These are phyloP conservation scores for Gobio occitaniae DNA, from an alignment of 2,797 vertebrate species.

Conservation along the genomic window DNA sequence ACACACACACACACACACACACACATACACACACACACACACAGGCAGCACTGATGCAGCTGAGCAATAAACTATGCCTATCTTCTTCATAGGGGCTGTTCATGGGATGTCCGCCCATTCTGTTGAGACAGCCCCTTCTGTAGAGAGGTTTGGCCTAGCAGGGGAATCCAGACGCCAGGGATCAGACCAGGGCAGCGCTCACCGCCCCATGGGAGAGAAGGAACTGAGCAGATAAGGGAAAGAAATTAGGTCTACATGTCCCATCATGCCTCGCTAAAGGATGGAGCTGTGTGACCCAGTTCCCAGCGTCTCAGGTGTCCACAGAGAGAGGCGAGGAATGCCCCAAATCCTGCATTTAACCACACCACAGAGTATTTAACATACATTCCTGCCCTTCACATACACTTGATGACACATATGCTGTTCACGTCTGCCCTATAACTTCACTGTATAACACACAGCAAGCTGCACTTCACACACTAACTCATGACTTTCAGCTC, in stretches of 20 bases:
- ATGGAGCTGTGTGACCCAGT: conserved; percentile 41
- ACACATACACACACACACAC: not conserved
- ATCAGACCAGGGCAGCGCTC: conserved; percentile 21
- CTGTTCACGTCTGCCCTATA: not conserved
- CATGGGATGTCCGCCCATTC: not conserved
- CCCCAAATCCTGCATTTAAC: conserved; percentile 55
- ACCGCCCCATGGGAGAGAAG: conserved; percentile 18
- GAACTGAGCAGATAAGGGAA: conserved; percentile 35
- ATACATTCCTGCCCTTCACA: conserved; percentile 49
- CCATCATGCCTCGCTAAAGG: conserved; percentile 43
- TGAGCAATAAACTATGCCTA: not conserved
- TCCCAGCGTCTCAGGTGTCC: conserved; percentile 45
- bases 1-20: not conserved
- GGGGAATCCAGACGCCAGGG: conserved; percentile 28
- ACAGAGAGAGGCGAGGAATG: conserved; percentile 38
- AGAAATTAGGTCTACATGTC: conserved; percentile 52
- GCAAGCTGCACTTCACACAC: not conserved
- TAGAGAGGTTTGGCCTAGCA: conserved; percentile 2
- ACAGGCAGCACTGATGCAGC: conserved; percentile 10
- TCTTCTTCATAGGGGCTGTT: conserved; percentile 14
- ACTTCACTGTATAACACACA: not conserved
- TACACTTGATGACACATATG: conserved; percentile 12
- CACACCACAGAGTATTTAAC: conserved; percentile 35
- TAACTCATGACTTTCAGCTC: conserved; percentile 15
- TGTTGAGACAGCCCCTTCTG: conserved; percentile 40